Conservation (phyloP, 2,888 invertebrate species). For the Auanema freiburgensis region DNA sequence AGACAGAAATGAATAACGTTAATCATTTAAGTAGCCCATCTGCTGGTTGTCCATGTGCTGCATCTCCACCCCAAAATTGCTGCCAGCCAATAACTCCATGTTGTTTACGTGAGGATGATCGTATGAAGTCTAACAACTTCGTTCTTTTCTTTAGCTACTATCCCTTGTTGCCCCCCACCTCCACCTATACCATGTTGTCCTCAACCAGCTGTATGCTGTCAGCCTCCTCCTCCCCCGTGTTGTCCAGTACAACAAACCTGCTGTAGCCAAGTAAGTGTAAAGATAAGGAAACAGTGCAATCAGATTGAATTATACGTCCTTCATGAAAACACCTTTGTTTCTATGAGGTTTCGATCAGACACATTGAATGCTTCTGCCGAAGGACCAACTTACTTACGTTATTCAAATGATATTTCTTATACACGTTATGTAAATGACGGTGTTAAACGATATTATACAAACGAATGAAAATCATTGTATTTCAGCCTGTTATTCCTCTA, state of each 20-base stretch:
- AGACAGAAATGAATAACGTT: too few relatives aligned
- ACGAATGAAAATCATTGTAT: background rate
- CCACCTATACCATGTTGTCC: slow-evolving; percentile 22
- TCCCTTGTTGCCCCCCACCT: slow-evolving; percentile 21
- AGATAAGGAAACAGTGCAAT: too few relatives aligned
- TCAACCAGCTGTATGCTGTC: slow-evolving; percentile 14
- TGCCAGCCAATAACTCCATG: background rate
- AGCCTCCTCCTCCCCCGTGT: slow-evolving; percentile 14
- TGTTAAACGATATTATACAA: background rate
- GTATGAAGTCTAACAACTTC: background rate
- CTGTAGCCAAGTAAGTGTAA: slow-evolving; percentile 9
- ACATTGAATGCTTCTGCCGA: too few relatives aligned
- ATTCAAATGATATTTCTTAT: too few relatives aligned
- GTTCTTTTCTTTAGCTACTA: slow-evolving; percentile 13
- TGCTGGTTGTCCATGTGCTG: background rate
- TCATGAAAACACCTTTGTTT: too few relatives aligned
- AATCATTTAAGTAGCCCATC: background rate
- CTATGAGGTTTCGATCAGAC: too few relatives aligned
- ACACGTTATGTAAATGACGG: too few relatives aligned
- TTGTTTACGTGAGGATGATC: background rate
- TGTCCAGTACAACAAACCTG: slow-evolving; percentile 4
- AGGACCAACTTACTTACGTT: too few relatives aligned
- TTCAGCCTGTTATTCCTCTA: slow-evolving; percentile 10
- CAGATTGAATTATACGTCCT: too few relatives aligned
- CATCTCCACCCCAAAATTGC: background rate